Evolutionary conservation across 2,888 invertebrate species (phyloP), one percentile per base, ranked within the genome.

Genomic region (Peribatodes rhomboidaria): DNA sequence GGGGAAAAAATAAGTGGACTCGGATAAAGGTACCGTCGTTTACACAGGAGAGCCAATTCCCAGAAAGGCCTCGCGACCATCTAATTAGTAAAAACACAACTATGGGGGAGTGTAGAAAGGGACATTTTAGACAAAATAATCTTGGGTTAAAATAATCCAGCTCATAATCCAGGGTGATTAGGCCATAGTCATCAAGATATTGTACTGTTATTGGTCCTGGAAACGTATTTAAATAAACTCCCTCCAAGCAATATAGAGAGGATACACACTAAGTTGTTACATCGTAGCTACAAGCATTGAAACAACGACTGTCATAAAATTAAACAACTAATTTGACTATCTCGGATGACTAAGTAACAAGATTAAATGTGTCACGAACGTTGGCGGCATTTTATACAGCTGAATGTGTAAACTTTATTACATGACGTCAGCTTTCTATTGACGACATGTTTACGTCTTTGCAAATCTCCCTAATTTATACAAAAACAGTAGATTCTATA

Each of bases 401-500:
- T 62, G 60, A 62, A 57, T 62, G 44, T 52, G 55, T 58, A 47
- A 55, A 59, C 46, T 35, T 60, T 54, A 61, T 57, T 54, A 33
- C 18, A 55, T 65, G 62, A 66, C 62, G 62, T 63, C 64, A 69
- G 47, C 53, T 52, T 41, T 60, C 57, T 50, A 68, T 61, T 39
- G 66, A 55, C 57, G 52, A 65, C 60, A 71, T 66, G 62, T 68
- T 66, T 71, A 67, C 62, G 46, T 56, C 50, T 16, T 65, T 54
- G 53, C 59, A 54, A 70, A 66, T 66, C 49, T 63, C 50, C 44
- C 44, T 56, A 64, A 67, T 68, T 53, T 44, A 59, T 67, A 54
- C 49, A 60, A 37, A 57, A 27, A 52, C 31, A 37, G 33, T 46
- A 20, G 41, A 52, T 47, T 54, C 64, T 56, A 20, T 11, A 27